phyloP scores from a whole-genome alignment of 2,888 invertebrate genomes.

The Fabriciana adippe region DNA sequence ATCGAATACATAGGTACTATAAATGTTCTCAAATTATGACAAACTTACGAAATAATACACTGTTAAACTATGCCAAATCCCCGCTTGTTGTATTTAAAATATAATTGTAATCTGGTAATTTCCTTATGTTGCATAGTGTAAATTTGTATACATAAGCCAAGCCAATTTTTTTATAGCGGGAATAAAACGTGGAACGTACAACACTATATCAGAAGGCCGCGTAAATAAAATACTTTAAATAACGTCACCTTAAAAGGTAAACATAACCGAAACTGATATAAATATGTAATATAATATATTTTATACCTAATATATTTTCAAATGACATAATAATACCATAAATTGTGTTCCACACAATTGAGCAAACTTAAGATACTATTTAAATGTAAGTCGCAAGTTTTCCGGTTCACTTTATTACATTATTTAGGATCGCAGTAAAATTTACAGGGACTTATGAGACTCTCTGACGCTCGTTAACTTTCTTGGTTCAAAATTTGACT shows the following conservation, averaged over 20 bases:
- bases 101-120: no score
- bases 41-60: not conserved
- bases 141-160: no score
- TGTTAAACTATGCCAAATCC: not conserved
- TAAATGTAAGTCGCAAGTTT: conserved; percentile 26
- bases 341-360: conserved; percentile 18
- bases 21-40: not conserved
- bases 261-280: not conserved
- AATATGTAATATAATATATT: conserved; percentile 6
- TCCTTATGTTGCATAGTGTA: no score
- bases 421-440: conserved; percentile 31
- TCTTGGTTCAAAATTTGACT: conserved; percentile 46
- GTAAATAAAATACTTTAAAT: no score
- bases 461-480: conserved; percentile 22
- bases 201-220: no score
- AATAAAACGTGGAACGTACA: no score
- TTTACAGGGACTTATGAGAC: conserved; percentile 17
- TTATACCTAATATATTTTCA: conserved; percentile 9
- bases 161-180: no score
- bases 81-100: no score
- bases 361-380: conserved; percentile 16
- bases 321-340: conserved; percentile 6
- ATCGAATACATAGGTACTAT: conserved; percentile 11
- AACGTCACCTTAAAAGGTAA: no score
- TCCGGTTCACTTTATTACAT: conserved; percentile 29